These are phyloP conservation scores for Mizuhopecten yessoensis DNA, from an alignment of 1,140 invertebrate species.

Conservation along the genomic window DNA sequence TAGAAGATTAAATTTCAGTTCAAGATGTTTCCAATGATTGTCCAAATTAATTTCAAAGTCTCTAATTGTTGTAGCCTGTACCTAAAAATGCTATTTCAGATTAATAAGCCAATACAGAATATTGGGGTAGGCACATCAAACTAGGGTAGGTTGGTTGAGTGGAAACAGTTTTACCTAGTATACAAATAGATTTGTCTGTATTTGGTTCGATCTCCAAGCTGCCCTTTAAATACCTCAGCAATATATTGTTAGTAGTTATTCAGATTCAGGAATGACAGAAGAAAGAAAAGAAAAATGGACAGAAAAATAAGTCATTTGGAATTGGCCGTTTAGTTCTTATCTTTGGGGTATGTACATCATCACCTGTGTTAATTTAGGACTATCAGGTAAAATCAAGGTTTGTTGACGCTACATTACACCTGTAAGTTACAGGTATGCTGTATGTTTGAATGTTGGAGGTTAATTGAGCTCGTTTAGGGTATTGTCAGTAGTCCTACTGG, in stretches of 20 bases:
- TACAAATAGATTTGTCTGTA: too few species aligned
- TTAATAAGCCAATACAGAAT: too few species aligned
- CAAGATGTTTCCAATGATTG: too few species aligned
- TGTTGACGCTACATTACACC: background rate
- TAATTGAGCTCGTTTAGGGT: constrained; percentile 2
- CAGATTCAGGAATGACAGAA: background rate
- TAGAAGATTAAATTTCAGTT: too few species aligned
- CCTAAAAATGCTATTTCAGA: too few species aligned
- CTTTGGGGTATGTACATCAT: background rate
- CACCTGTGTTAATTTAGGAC: constrained; percentile 9
- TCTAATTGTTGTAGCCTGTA: too few species aligned
- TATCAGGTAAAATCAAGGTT: background rate
- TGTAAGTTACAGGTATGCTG: background rate
- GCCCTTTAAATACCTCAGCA: too few species aligned
- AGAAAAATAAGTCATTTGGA: constrained; percentile 7
- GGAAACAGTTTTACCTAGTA: too few species aligned
- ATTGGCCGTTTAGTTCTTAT: background rate
- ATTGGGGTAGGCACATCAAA: too few species aligned
- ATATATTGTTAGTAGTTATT: background rate
- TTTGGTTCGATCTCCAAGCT: too few species aligned
- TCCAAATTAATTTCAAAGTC: too few species aligned
- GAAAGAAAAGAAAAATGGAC: background rate
- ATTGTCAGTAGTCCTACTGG: background rate
- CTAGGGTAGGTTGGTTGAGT: too few species aligned
- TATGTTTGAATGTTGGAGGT: background rate